Base-by-base conservation (phyloP, 2,797 vertebrate species). In the Lagorchestes hirsutus region DNA sequence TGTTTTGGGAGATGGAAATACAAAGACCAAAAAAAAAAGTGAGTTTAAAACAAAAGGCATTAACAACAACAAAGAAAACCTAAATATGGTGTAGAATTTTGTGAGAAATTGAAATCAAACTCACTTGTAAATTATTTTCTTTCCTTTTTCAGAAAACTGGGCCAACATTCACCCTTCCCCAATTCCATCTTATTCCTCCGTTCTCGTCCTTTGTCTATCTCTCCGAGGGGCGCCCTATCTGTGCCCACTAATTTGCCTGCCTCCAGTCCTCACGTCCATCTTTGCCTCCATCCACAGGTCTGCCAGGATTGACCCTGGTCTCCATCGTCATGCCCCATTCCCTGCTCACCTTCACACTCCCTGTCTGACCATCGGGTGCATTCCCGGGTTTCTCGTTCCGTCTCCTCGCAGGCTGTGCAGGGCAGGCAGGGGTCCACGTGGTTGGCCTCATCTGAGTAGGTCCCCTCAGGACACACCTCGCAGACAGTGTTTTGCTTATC, bases 401-500 rank as follows among this genome's bases (percentile, higher is more conserved):
- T 99, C 27, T 99, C 99, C 34, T 99, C 99, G 0, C 99, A 99
- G 96, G 99, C 98, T 28, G 99, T 99, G 99, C 99, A 99, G 95
- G 99, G 99, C 98, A 99, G 98, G 97, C 99, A 99, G 95, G 99
- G 99, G 93, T 99, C 99, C 93, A 99, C 99, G 0, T 99, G 99
- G 98, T 99, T 99, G 87, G 99, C 99, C 93, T 99, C 99, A 0
- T 99, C 99, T 0, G 99, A 99, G 98, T 98, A 99, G 52, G 99
- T 99, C 93, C 99, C 99, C 0, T 99, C 98, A 0, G 98, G 96
- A 1, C 99, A 99, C 94, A 99, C 98, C 98, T 99, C 99, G 0
- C 99, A 99, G 93, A 99, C 29, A 0, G 99, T 99, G 99, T 99
- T 99, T 90, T 99, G 99, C 0, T 96, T 52, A 92, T 98, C 98